A percentile compares a stretch with the other conserved stretches of the same genome.
Evolutionary conservation across 2,797 vertebrate species (phyloP).

Genomic region (Darevskia nairensis): DNA sequence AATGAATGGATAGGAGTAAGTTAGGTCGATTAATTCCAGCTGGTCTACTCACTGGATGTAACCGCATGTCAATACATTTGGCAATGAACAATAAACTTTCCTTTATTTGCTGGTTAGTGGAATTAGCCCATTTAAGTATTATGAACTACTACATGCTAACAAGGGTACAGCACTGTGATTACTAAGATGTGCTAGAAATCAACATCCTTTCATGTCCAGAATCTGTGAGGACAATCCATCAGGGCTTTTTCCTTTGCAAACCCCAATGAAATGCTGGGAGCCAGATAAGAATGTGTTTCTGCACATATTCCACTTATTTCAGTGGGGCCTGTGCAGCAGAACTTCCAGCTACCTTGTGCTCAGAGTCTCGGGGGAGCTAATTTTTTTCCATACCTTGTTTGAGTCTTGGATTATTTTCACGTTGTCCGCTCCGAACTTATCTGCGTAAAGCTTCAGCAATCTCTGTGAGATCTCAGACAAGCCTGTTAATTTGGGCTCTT

Average conservation of each 20-base stretch:
- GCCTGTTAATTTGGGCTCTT: conserved; percentile 97
- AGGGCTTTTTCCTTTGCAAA: neutral
- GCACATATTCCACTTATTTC: neutral
- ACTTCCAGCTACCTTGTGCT: neutral
- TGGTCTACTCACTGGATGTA: too few species aligned
- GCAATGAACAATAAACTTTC: neutral
- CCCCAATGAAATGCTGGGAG: neutral
- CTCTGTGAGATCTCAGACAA: conserved; percentile 98
- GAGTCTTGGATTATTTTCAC: conserved; percentile 99
- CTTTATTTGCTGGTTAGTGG: neutral
- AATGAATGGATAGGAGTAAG: too few species aligned
- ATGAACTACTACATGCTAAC: neutral
- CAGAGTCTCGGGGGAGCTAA: too few species aligned
- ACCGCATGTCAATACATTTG: neutral
- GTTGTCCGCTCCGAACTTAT: conserved; percentile 97
- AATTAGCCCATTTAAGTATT: neutral
- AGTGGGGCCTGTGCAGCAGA: neutral
- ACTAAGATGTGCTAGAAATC: neutral
- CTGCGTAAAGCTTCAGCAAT: conserved; percentile 95
- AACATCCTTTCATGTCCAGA: neutral
- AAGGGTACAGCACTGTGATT: neutral
- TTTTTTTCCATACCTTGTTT: conserved; percentile 86
- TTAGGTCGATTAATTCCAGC: too few species aligned
- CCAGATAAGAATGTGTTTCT: neutral
- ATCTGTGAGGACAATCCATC: neutral